A percentile compares a stretch with the other conserved stretches of the same genome.
These are phyloP conservation scores for Pediacus dermestoides DNA, from an alignment of 2,888 invertebrate genomes.

Conservation along the genomic window DNA sequence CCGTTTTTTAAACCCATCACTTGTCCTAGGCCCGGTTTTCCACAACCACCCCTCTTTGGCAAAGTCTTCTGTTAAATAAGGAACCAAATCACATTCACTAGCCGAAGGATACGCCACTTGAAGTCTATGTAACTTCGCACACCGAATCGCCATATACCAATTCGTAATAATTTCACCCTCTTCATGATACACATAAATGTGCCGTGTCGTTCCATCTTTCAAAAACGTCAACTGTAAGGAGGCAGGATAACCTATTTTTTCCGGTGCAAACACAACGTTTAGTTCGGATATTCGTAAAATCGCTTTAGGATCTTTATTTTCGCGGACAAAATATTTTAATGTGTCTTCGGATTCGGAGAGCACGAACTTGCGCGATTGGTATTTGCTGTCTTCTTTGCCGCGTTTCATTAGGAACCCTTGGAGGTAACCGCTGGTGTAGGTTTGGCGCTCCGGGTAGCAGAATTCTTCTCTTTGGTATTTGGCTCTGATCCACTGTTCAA, in stretches of 20 bases:
- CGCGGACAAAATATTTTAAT: constrained; percentile 71
- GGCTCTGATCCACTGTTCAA: constrained; percentile 88
- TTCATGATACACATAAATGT: constrained; percentile 84
- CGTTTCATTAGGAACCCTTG: constrained; percentile 86
- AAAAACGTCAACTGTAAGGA: constrained; percentile 82
- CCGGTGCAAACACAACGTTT: constrained; percentile 80
- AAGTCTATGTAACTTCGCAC: constrained; percentile 77
- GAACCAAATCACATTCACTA: constrained; percentile 66
- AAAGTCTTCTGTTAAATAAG: constrained; percentile 76
- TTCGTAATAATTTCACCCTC: constrained; percentile 80
- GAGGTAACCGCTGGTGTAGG: constrained; percentile 75
- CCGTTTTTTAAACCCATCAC: constrained; percentile 77
- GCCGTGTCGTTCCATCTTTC: constrained; percentile 80
- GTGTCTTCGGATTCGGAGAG: constrained; percentile 77
- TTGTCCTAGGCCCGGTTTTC: constrained; percentile 81
- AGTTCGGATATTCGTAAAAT: constrained; percentile 75
- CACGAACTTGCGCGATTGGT: constrained; percentile 79
- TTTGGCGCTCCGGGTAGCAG: constrained; percentile 72
- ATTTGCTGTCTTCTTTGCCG: constrained; percentile 82
- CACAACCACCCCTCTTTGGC: constrained; percentile 82
- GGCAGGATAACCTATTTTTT: constrained; percentile 65
- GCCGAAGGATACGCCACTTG: constrained; percentile 79
- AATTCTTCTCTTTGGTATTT: constrained; percentile 90
- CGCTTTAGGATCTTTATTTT: constrained; percentile 78
- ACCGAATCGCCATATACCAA: constrained; percentile 67